Evolutionary conservation across 64 coral and sea anemone genomes (phyloP).

Genomic region (Porites australiensis): DNA sequence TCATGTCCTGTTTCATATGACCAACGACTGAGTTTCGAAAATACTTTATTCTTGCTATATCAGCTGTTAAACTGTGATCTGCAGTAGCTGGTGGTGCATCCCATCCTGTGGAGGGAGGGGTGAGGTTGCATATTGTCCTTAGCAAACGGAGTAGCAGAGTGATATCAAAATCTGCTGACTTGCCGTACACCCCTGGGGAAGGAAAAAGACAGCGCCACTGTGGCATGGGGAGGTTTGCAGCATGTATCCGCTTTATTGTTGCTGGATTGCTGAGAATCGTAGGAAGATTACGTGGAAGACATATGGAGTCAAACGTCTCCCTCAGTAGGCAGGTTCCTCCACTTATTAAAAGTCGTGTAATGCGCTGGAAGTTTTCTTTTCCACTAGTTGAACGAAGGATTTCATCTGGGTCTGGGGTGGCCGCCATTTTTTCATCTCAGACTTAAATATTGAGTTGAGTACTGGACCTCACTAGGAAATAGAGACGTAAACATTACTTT

Average conservation of each 20-base stretch:
- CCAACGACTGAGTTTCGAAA: constrained; percentile 17
- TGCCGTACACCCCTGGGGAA: neutral
- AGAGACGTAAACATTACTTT: too few species aligned
- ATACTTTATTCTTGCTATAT: neutral
- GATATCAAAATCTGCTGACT: neutral
- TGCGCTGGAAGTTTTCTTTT: constrained; percentile 1
- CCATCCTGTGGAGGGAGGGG: neutral
- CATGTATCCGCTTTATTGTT: neutral
- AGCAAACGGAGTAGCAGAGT: neutral
- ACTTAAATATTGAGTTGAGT: too few species aligned
- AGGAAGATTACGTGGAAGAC: neutral
- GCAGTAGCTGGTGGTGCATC: neutral
- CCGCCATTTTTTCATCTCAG: too few species aligned
- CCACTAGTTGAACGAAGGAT: too few species aligned
- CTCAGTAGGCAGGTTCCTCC: neutral
- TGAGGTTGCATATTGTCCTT: constrained; percentile 18
- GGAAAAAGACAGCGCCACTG: neutral
- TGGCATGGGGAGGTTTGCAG: neutral
- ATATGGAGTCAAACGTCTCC: neutral
- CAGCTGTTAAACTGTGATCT: neutral
- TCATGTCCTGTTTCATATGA: constrained; percentile 4
- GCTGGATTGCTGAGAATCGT: neutral
- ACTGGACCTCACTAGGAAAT: too few species aligned
- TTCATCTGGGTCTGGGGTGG: too few species aligned
- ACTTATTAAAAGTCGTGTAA: neutral